Evolutionary conservation across 1,140 invertebrate genomes (phyloP), one percentile per base, ranked within the genome.

Genomic region (Triops cancriformis): DNA sequence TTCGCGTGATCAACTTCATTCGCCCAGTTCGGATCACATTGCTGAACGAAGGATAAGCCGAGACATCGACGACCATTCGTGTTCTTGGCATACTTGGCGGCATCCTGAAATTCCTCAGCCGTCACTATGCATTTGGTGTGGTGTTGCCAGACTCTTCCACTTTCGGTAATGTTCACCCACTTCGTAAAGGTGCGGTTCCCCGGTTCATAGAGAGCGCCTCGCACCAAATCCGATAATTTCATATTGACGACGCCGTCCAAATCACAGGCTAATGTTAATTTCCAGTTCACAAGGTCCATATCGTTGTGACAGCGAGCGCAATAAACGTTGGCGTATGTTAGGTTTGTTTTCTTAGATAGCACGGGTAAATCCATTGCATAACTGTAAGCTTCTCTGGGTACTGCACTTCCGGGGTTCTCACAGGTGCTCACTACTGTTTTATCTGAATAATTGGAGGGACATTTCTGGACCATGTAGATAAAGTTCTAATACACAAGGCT

Each of bases 281-380:
- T 72, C 81, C 80, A 80, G 12, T 79, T 45, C 1, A 64, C 75
- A 2, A 80, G 10, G 7, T 41, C 76, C 26, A 23, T 27, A 51
- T 81, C 81, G n/a, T 74, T 76, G 73, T 84, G 80, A 74, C 83
- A 84, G 9, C 78, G 72, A 6, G 83, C 83, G 77, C 83, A 84
- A 77, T 80, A 84, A 9, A 84, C 79, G 72, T 83, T 84, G 72
- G 78, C 79, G 76, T 83, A 84, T 2, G 78, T 79, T 31, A 72
- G n/a, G 72, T 77, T 79, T 23, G 75, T 76, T 31, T 11, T 23
- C 41, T 73, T 43, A 7, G 74, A 76, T 12, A 76, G 73, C 10
- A 79, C 78, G n/a, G 78, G 78, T 14, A 79, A 28, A 45, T 79
- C 78, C 11, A 79, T 64, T 10, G 43, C 11, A 72, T 79, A 79